phyloP scores from a whole-genome alignment of 2,888 invertebrate genomes.

The Phasia obesa region DNA sequence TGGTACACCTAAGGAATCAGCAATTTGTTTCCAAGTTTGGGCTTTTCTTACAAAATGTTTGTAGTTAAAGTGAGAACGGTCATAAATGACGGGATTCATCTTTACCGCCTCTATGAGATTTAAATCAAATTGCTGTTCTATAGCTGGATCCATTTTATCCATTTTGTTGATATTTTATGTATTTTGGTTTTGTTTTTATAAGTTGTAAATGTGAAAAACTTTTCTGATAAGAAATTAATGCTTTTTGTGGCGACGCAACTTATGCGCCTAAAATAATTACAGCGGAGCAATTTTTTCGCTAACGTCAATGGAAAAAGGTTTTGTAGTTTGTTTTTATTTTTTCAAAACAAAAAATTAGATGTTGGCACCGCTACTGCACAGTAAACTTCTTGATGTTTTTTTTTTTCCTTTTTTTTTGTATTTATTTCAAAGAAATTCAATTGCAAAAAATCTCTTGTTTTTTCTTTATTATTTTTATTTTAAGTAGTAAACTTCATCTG shows the following conservation, averaged over 20 bases:
- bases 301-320: slow-evolving; percentile 51
- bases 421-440: slow-evolving; percentile 60
- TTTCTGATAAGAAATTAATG: slow-evolving; percentile 48
- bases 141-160: slow-evolving; percentile 80
- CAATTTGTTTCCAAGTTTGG: slow-evolving; percentile 80
- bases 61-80: slow-evolving; percentile 80
- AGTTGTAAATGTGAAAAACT: slow-evolving; percentile 31
- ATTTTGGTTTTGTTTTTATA: slow-evolving; percentile 28
- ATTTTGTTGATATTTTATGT: slow-evolving; percentile 70
- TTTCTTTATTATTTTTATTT: slow-evolving; percentile 47
- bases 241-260: slow-evolving; percentile 59
- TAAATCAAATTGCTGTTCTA: slow-evolving; percentile 80
- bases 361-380: slow-evolving; percentile 68
- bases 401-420: background rate
- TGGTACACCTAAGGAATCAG: slow-evolving; percentile 79
- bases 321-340: slow-evolving; percentile 56
- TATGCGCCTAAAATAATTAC: slow-evolving; percentile 64
- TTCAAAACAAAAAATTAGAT: slow-evolving; percentile 60
- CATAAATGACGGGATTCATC: slow-evolving; percentile 80
- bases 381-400: slow-evolving; percentile 56
- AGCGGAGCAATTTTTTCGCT: slow-evolving; percentile 49
- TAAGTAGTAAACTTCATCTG: slow-evolving; percentile 63
- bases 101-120: slow-evolving; percentile 80
- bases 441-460: slow-evolving; percentile 61
- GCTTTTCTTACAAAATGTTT: slow-evolving; percentile 80